These are phyloP conservation scores for Ammodramus savannarum DNA, from an alignment of 2,113 vertebrate species.

Conservation along the genomic window DNA sequence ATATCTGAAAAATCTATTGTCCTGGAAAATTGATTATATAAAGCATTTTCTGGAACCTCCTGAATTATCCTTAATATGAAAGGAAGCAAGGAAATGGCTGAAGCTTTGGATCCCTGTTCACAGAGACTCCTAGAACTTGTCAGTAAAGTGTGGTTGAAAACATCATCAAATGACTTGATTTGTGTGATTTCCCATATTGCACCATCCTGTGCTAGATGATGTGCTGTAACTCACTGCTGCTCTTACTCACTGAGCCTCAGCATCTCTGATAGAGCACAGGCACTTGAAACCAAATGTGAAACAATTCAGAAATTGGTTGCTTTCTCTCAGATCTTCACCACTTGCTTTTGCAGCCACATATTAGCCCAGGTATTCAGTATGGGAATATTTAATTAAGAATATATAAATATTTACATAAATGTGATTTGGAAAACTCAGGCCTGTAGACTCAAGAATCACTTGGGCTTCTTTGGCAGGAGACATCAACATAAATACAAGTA, in stretches of 20 bases:
- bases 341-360: not conserved
- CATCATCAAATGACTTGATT: not conserved
- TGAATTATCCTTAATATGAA: not conserved
- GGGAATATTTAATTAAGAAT: not conserved
- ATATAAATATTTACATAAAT: not conserved
- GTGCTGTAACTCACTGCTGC: not conserved
- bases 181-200: not conserved
- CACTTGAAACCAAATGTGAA: not conserved
- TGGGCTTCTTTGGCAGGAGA: not conserved
- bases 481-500: not conserved
- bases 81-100: not conserved
- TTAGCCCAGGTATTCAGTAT: not conserved
- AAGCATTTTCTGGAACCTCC: not conserved
- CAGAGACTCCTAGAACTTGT: not conserved
- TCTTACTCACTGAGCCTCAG: not conserved
- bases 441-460: not conserved
- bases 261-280: accelerated
- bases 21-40: not conserved
- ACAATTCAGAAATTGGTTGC: not conserved
- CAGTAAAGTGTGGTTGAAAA: not conserved
- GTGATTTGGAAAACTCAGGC: not conserved
- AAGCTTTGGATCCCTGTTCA: not conserved
- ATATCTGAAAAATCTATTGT: not conserved
- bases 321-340: not conserved
- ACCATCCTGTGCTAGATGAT: not conserved